Evolutionary conservation across 2,113 vertebrate genomes (phyloP), one percentile per base, ranked within the genome.

Genomic region (Coptodon rendalli): DNA sequence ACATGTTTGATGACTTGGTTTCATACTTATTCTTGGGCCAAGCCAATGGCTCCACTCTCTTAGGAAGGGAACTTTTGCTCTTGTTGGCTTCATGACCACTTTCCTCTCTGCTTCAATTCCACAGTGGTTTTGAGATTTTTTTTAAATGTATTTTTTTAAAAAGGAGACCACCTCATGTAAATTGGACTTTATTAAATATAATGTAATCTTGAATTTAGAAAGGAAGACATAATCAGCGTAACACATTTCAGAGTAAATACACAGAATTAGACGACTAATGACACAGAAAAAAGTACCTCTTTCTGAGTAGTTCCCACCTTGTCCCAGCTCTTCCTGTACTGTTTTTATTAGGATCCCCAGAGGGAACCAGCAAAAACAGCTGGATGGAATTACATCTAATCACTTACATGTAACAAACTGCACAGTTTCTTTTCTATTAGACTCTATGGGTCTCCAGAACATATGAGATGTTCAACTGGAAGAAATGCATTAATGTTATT

Each of bases 331-430:
- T 76, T 80, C 40, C 52, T 71, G 9, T 17, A 24, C 52, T 9
- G 50, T 53, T 73, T 66, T 83, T 68, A 81, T 54, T 29, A 66
- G 63, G 96, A 96, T 92, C 83, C 53, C 90, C 94, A 97, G 94
- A 94, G 93, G 92, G 95, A 96, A 93, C 94, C 93, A 93, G 96
- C 96, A 97, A 88, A 90, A 96, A 50, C 24, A 97, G 95, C 96
- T 94, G 89, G 96, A 97, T 97, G 98, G 97, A 98, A 99, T 99
- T 98, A 97, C 71, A 13, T 89, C 94, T 97, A 98, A 98, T 97
- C 95, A 97, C 96, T 97, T 97, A 96, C 97, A 98, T 97, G 96
- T 95, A 89, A 96, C 94, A 97, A 97, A 97, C 97, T 94, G 97
- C 97, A 96, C 95, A 95, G 90, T 76, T 76, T 76, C 85, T 95